Evolutionary conservation across 2,888 invertebrate genomes (phyloP).

Genomic region (Agriotes lineatus): DNA sequence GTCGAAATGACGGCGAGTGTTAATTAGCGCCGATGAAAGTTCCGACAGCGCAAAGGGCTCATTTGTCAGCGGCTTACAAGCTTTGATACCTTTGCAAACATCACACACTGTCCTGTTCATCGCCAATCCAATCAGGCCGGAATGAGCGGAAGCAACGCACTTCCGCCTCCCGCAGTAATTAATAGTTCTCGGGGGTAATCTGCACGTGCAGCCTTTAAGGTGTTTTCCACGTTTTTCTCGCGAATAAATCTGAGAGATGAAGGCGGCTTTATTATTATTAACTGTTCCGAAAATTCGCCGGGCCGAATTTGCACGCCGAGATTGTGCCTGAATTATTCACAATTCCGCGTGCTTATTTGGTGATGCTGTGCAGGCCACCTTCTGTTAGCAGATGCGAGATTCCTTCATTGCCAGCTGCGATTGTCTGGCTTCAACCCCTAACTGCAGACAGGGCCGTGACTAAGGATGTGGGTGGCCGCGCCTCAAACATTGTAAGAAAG

Average conservation of each 20-base stretch:
- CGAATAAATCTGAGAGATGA: neutral
- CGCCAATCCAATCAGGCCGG: slow-evolving; percentile 2
- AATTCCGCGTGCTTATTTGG: slow-evolving; percentile 24
- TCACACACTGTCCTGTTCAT: neutral
- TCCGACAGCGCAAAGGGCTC: too few species aligned
- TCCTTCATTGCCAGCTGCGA: too few species aligned
- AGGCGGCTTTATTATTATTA: slow-evolving; percentile 19
- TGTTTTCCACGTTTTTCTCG: neutral
- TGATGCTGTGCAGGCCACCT: slow-evolving; percentile 6
- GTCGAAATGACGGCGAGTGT: too few species aligned
- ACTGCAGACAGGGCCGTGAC: too few species aligned
- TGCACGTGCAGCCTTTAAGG: neutral
- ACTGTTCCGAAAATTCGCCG: neutral
- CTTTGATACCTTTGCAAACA: too few species aligned
- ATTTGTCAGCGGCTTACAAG: too few species aligned
- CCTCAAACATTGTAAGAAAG: too few species aligned
- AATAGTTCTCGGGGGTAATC: slow-evolving; percentile 17
- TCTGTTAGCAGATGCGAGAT: slow-evolving; percentile 9
- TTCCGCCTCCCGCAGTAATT: slow-evolving; percentile 3
- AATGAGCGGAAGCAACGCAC: slow-evolving; percentile 6
- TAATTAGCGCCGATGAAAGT: too few species aligned
- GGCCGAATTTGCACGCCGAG: slow-evolving; percentile 27
- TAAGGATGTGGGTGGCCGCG: too few species aligned
- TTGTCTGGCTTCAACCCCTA: too few species aligned
- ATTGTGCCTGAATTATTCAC: slow-evolving; percentile 31